Conservation (phyloP, 2,113 vertebrate species). For the Notarius lentiginosus region DNA sequence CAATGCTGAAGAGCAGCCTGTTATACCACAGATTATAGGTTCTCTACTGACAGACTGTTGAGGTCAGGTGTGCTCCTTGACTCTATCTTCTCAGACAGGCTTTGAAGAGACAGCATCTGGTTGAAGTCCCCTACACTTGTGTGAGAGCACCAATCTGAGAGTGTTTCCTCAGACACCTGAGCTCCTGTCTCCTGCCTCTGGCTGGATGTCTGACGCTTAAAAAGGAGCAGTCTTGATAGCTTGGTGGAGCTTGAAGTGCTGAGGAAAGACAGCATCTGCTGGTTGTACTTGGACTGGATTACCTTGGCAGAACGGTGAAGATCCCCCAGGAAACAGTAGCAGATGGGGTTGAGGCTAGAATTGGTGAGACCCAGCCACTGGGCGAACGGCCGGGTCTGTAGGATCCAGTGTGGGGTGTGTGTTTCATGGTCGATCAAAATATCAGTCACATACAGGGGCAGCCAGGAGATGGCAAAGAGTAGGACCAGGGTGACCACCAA, state of each 20-base stretch:
- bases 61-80: conserved; percentile 45
- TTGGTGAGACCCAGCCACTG: conserved; percentile 92
- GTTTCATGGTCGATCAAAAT: conserved; percentile 85
- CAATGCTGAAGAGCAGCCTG: neutral
- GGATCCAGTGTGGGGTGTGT: conserved; percentile 78
- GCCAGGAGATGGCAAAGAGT: conserved; percentile 85
- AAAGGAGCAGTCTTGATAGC: conserved; percentile 47
- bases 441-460: conserved; percentile 85
- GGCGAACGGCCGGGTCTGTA: conserved; percentile 84
- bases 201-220: conserved; percentile 38
- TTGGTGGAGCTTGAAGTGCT: conserved; percentile 65
- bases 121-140: conserved; percentile 47
- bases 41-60: conserved; percentile 36
- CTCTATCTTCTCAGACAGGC: conserved; percentile 34
- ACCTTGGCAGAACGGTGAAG: conserved; percentile 83
- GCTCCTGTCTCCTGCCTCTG: conserved; percentile 17
- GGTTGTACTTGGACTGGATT: conserved; percentile 82
- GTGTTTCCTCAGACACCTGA: conserved; percentile 48
- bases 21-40: neutral
- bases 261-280: conserved; percentile 79
- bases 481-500: conserved; percentile 89
- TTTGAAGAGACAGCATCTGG: conserved; percentile 55
- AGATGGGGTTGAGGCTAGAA: conserved; percentile 91
- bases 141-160: conserved; percentile 57
- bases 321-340: conserved; percentile 88